phyloP scores from a whole-genome alignment of 2,113 vertebrate genomes.

The Anguilla rostrata region DNA sequence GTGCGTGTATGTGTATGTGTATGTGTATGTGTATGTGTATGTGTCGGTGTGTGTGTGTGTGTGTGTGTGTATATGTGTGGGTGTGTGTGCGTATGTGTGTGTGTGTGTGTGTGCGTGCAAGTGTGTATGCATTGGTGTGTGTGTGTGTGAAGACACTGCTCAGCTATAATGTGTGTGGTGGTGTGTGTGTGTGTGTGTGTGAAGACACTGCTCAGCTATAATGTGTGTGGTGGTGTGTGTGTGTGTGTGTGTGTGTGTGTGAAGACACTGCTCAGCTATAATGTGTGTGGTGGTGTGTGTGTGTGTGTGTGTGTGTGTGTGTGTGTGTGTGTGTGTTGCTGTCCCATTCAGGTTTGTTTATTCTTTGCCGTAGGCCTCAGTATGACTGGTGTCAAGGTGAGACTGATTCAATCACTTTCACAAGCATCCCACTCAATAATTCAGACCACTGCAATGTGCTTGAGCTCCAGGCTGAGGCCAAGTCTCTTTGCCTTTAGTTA shows the following conservation, averaged over 20 bases:
- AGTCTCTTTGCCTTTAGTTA: background rate
- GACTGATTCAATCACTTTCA: background rate
- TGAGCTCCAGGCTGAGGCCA: conserved; percentile 5
- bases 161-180: background rate
- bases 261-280: too few relatives aligned
- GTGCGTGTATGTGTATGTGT: too few relatives aligned
- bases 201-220: too few relatives aligned
- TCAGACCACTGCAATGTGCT: background rate
- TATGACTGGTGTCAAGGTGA: conserved; percentile 1
- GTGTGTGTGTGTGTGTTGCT: background rate
- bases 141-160: too few relatives aligned
- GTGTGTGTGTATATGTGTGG: too few relatives aligned
- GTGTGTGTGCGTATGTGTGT: too few relatives aligned
- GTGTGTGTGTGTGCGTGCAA: too few relatives aligned
- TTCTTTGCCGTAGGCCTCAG: background rate
- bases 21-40: conserved; percentile 1
- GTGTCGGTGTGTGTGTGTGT: background rate
- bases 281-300: background rate
- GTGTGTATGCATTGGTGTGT: background rate
- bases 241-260: too few relatives aligned
- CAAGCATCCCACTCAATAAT: conserved; percentile 11
- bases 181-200: background rate
- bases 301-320: background rate
- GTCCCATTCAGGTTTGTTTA: background rate
- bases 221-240: background rate